Evolutionary conservation across 2,888 invertebrate species (phyloP).

Genomic region (Platycheirus rosarum): DNA sequence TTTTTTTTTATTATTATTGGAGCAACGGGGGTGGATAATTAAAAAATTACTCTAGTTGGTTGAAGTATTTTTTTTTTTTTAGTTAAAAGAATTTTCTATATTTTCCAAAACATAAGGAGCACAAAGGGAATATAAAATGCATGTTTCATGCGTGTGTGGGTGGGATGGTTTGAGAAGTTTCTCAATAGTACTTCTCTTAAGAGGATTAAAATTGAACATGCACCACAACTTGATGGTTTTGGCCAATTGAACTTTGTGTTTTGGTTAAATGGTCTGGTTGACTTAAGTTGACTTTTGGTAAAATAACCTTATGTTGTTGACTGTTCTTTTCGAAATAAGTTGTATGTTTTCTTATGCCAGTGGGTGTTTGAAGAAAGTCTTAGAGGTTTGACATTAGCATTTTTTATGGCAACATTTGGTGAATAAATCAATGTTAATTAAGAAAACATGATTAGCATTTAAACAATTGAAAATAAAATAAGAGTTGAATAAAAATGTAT

Average conservation of each 20-base stretch:
- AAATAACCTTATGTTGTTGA: slow-evolving; percentile 5
- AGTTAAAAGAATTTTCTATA: neutral
- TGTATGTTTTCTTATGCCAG: neutral
- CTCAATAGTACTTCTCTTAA: slow-evolving; percentile 16
- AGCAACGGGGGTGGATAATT: no score
- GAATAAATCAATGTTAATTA: no score
- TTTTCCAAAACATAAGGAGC: slow-evolving; percentile 25
- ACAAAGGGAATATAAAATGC: neutral
- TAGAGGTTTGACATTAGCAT: no score
- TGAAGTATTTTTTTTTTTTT: neutral
- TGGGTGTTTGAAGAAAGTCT: neutral
- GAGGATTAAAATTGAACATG: slow-evolving; percentile 32
- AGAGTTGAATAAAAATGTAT: no score
- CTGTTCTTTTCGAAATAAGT: neutral
- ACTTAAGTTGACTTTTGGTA: slow-evolving; percentile 21
- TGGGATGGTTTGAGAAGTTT: neutral
- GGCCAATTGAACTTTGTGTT: slow-evolving; percentile 11
- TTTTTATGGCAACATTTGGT: no score
- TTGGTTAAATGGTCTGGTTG: slow-evolving; percentile 2
- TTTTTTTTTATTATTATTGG: no score
- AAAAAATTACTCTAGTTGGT: slow-evolving; percentile 4
- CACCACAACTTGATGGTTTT: slow-evolving; percentile 20
- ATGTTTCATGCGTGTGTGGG: neutral
- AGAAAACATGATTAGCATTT: no score
- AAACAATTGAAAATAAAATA: no score